A percentile compares a stretch with the other conserved stretches of the same genome.
These are phyloP conservation scores for Vanacampus margaritifer DNA, from an alignment of 2,113 vertebrate species.

Conservation along the genomic window DNA sequence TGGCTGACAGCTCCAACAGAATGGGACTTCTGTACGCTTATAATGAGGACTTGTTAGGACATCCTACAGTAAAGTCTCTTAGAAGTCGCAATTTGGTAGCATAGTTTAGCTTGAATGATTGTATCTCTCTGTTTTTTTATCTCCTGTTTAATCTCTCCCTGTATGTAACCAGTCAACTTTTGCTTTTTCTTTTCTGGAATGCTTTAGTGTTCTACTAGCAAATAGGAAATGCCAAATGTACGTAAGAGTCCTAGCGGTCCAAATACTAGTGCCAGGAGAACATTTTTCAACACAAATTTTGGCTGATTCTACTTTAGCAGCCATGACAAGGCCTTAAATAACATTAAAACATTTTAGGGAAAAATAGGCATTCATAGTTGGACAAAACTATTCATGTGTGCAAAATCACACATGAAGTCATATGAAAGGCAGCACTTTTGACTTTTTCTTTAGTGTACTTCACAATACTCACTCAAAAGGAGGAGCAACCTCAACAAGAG, in stretches of 20 bases:
- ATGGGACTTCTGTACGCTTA: slow-evolving; percentile 18
- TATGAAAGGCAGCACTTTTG: background rate
- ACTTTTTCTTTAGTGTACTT: background rate
- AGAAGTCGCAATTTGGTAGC: background rate
- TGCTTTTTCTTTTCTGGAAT: background rate
- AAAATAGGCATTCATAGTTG: background rate
- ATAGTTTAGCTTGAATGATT: background rate
- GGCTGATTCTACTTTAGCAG: background rate
- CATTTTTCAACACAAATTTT: background rate
- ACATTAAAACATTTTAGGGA: too few species aligned
- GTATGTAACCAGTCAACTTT: background rate
- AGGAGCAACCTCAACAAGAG: too few species aligned
- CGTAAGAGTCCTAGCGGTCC: background rate
- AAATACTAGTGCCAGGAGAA: background rate
- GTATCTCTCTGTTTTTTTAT: background rate
- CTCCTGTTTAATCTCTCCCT: background rate
- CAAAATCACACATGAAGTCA: background rate
- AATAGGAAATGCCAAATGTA: background rate
- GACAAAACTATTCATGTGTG: background rate
- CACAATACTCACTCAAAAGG: too few species aligned
- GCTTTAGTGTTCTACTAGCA: background rate
- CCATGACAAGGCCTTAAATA: too few species aligned
- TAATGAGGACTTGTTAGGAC: slow-evolving; percentile 5
- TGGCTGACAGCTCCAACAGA: slow-evolving; percentile 26
- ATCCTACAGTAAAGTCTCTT: slow-evolving; percentile 2